Evolutionary conservation across 2,113 vertebrate genomes (phyloP), one percentile per base, ranked within the genome.

Genomic region (Pterocles orientalis): DNA sequence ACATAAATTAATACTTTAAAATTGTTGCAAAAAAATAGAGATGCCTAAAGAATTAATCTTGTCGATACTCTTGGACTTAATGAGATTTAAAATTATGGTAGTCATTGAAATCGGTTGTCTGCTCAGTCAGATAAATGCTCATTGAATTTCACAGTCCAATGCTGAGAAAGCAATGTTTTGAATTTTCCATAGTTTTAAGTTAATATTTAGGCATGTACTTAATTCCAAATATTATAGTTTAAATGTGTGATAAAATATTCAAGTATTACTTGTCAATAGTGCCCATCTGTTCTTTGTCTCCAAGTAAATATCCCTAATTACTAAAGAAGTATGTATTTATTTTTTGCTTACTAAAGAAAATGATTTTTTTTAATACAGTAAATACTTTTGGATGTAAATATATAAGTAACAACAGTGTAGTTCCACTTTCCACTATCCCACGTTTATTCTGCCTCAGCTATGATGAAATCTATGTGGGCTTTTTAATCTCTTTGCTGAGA

Each of bases 21-120:
- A 73, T 76, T 80, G 21, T 34, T 84, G 26, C 23, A 90, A 91
- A 92, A 94, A 78, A 83, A 75, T 48, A 58, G 58, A 64, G 47
- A 70, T 91, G 28, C 56, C 57, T 86, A 50, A 89, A 90, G 69
- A 62, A 26, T 18, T 76, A 54, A 69, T 91, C 33, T 86, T 86
- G 34, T 43, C 66, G 62, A 72, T 84, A 78, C 14, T 82, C 14
- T 70, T 75, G 14, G 45, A 77, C 29, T 91, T 88, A 88, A 70
- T 86, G 80, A 86, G 61, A 85, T 92, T 83, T 94, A 69, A 86
- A 95, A 77, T 91, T 76, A 25, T 26, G 24, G 8, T 90, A 61
- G 64, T 81, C 23, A 12, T 86, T 94, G 64, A 72, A 70, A 79
- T 66, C 3, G 0, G 7, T 71, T 91, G 21, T 73, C 45, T 78